Conservation (phyloP, 2,888 invertebrate species). For the Conus canariensis region DNA sequence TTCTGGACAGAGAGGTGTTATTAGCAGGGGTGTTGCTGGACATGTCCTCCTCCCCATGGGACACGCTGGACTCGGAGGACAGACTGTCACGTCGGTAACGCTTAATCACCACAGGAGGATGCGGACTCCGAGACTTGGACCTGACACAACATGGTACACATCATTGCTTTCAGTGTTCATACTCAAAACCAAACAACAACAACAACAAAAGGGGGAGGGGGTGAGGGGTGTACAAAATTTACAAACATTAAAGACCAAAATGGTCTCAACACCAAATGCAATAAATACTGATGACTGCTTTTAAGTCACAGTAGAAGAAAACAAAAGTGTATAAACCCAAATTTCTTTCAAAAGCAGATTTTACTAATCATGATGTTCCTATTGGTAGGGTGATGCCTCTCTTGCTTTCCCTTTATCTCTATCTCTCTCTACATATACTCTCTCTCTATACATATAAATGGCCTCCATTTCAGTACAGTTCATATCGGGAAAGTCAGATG, state of each 20-base stretch:
- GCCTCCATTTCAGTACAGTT: too few species aligned
- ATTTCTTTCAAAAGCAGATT: not conserved
- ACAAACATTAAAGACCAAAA: too few species aligned
- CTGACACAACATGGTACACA: slow-evolving; percentile 1
- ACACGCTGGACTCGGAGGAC: slow-evolving; percentile 62
- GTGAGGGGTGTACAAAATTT: too few species aligned
- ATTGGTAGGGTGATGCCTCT: too few species aligned
- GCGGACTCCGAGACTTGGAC: slow-evolving; percentile 54
- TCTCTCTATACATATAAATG: too few species aligned
- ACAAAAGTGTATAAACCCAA: not conserved
- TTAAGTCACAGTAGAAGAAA: not conserved
- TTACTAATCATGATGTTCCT: too few species aligned
- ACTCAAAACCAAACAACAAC: too few species aligned
- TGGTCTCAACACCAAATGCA: too few species aligned
- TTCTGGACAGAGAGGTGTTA: slow-evolving; percentile 17
- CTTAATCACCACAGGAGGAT: slow-evolving; percentile 63
- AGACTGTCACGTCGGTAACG: slow-evolving; percentile 74
- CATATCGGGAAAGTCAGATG: too few species aligned
- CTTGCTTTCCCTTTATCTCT: too few species aligned
- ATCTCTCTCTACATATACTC: too few species aligned
- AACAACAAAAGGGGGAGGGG: too few species aligned
- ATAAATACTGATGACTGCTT: not conserved
- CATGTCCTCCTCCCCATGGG: slow-evolving; percentile 46
- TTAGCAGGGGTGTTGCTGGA: slow-evolving; percentile 22
- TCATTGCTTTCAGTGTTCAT: not conserved